Conservation (phyloP, 2,888 invertebrate species). For the Trissolcus japonicus region DNA sequence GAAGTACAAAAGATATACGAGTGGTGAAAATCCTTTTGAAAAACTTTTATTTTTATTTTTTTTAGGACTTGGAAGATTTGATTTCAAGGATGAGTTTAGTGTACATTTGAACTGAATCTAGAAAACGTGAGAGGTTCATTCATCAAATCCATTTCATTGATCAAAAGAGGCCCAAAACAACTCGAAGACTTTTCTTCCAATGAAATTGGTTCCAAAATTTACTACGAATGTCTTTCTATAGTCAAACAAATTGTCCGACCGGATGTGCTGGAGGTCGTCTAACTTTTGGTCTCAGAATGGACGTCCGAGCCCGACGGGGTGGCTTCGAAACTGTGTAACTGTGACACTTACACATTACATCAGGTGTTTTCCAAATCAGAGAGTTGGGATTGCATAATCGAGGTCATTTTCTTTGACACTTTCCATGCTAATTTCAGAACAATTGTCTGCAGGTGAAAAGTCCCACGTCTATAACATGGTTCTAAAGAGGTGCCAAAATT, state of each 20-base stretch:
- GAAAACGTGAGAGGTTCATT: conserved; percentile 2
- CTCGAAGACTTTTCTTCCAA: not conserved
- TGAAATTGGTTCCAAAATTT: conserved; percentile 7
- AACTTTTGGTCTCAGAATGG: not conserved
- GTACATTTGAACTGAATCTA: not conserved
- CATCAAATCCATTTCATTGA: not conserved
- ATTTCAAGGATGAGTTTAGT: no score
- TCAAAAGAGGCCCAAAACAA: not conserved
- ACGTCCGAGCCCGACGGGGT: not conserved
- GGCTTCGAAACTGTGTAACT: not conserved
- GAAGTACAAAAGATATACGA: no score
- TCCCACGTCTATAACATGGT: not conserved
- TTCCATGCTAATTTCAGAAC: not conserved
- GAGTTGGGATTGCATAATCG: not conserved
- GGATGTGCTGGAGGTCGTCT: conserved; percentile 1
- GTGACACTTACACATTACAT: not conserved
- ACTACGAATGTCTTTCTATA: not conserved
- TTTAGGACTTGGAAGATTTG: no score
- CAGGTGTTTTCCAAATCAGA: conserved; percentile 2
- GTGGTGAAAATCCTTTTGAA: no score
- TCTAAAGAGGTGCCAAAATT: conserved; percentile 1
- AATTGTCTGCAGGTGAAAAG: not conserved
- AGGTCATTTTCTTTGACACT: conserved; percentile 4
- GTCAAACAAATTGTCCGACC: not conserved
- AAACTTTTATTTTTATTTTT: no score